Conservation (phyloP, 92 coral and sea anemone genomes). For the Porites cylindrica region DNA sequence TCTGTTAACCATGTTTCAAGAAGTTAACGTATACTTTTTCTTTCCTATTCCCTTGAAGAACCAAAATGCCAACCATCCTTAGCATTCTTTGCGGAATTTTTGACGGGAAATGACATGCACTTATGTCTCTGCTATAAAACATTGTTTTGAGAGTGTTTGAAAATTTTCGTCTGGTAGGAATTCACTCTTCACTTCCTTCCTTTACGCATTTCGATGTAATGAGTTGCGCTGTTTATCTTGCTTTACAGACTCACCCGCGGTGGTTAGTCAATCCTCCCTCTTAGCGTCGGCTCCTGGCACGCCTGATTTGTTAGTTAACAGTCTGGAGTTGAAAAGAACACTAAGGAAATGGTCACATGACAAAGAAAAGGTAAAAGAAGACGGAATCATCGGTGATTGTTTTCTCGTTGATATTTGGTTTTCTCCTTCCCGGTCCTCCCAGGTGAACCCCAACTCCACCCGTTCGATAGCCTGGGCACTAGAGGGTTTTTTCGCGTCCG, state of each 20-base stretch:
- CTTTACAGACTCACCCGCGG: conserved; percentile 30
- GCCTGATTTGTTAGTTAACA: conserved; percentile 90
- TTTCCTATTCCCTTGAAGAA: background rate
- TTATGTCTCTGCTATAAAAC: background rate
- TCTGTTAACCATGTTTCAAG: too few relatives aligned
- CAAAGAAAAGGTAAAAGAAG: conserved; percentile 85
- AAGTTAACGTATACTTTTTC: too few relatives aligned
- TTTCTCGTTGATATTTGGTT: background rate
- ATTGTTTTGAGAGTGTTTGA: too few relatives aligned
- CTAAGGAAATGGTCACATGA: conserved; percentile 94
- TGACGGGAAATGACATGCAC: background rate
- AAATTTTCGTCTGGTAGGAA: too few relatives aligned
- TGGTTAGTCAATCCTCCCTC: conserved; percentile 48
- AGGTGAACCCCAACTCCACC: background rate
- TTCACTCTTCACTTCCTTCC: too few relatives aligned
- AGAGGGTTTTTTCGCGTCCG: too few relatives aligned
- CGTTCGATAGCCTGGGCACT: too few relatives aligned
- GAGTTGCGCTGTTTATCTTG: background rate
- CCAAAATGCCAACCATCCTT: background rate
- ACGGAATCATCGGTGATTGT: background rate
- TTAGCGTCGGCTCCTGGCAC: conserved; percentile 60
- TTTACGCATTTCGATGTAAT: too few relatives aligned
- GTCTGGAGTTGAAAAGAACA: conserved; percentile 92
- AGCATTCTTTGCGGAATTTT: background rate
- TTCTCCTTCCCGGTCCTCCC: background rate